Conservation (phyloP, 2,888 invertebrate genomes). For the Chesias legatella region DNA sequence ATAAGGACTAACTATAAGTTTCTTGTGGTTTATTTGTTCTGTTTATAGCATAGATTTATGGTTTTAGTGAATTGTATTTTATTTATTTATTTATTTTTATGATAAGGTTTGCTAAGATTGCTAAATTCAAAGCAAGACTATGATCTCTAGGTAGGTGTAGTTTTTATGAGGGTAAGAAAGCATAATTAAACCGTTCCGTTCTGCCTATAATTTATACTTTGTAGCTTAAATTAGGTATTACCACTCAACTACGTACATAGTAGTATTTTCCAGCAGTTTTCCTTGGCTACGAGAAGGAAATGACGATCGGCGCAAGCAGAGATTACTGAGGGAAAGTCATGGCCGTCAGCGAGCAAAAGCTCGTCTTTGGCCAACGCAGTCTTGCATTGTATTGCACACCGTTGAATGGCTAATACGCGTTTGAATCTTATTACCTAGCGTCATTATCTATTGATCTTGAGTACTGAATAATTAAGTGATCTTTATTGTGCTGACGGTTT, state of each 20-base stretch:
- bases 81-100: no score
- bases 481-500: neutral
- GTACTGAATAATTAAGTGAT: conserved; percentile 6
- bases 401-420: conserved; percentile 25
- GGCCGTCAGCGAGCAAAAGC: conserved; percentile 44
- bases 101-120: no score
- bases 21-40: no score
- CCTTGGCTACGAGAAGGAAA: conserved; percentile 36
- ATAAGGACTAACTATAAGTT: no score
- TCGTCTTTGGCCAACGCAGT: conserved; percentile 7
- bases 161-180: no score
- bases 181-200: no score
- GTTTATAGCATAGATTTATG: no score
- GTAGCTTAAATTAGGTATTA: neutral
- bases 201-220: no score
- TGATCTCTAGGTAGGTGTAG: no score
- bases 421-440: conserved; percentile 5
- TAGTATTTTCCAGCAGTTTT: conserved; percentile 19
- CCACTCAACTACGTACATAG: neutral
- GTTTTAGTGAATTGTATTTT: no score
- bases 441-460: neutral
- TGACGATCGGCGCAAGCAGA: conserved; percentile 33
- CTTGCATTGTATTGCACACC: conserved; percentile 8
- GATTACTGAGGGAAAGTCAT: conserved; percentile 63
- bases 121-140: no score